Conservation (phyloP, 2,113 vertebrate genomes). For the Misgurnus mizolepis region DNA sequence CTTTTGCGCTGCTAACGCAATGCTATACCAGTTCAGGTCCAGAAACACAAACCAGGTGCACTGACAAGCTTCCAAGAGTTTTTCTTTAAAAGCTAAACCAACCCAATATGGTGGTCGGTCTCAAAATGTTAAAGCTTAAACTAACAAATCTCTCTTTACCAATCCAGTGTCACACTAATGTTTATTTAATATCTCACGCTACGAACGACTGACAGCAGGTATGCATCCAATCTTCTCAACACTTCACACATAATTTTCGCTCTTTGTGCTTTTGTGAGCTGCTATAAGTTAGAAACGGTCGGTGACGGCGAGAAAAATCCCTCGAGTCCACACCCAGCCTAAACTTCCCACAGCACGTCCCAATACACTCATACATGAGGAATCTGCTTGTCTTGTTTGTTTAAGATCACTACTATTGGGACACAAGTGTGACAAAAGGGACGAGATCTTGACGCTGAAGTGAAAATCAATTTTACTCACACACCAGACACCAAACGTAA, state of each 20-base stretch:
- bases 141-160: neutral
- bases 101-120: too few relatives aligned
- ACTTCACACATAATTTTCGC: conserved; percentile 35
- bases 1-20: too few relatives aligned
- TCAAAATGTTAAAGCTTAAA: too few relatives aligned
- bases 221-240: conserved; percentile 5
- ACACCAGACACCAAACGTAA: neutral
- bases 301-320: conserved; percentile 35
- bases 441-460: too few relatives aligned
- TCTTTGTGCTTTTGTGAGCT: neutral
- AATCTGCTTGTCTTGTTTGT: conserved; percentile 5
- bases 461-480: conserved; percentile 27
- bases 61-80: too few relatives aligned
- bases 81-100: too few relatives aligned
- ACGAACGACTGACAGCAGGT: conserved; percentile 1
- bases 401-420: conserved; percentile 22
- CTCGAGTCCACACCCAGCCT: conserved; percentile 38
- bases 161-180: neutral
- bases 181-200: neutral
- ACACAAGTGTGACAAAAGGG: neutral
- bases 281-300: conserved; percentile 43
- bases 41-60: too few relatives aligned
- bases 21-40: too few relatives aligned
- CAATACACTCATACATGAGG: conserved; percentile 27
- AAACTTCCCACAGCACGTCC: conserved; percentile 46